These are phyloP conservation scores for Sphyrna mokarran DNA, from an alignment of 2,113 vertebrate species.

Conservation along the genomic window DNA sequence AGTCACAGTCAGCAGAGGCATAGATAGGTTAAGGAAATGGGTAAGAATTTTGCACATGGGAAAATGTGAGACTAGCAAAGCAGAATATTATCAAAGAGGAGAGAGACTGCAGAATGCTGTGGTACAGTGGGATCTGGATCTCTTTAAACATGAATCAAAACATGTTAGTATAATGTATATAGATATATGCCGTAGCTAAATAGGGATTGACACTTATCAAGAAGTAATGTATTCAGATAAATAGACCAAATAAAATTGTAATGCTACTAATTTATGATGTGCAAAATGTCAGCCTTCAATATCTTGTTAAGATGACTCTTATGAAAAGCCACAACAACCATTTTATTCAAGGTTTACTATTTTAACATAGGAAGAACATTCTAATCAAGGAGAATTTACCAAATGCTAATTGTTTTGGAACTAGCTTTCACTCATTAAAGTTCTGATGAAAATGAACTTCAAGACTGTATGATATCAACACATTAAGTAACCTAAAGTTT, in stretches of 20 bases:
- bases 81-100: no score
- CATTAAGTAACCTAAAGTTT: not conserved
- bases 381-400: not conserved
- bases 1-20: no score
- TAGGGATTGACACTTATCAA: not conserved
- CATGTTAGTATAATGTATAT: no score
- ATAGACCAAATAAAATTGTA: not conserved
- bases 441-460: not conserved
- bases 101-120: no score
- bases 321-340: not conserved
- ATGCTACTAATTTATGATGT: not conserved
- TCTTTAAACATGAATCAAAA: no score
- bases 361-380: not conserved
- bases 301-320: not conserved
- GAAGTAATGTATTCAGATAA: not conserved
- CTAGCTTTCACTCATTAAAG: not conserved
- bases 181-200: no score
- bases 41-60: no score
- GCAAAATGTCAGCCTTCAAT: not conserved
- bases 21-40: no score
- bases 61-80: no score
- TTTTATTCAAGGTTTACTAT: not conserved
- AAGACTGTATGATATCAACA: not conserved
- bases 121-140: no score
- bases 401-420: no score